Evolutionary conservation across 2,888 invertebrate genomes (phyloP).

Genomic region (Chrysina gloriosa): DNA sequence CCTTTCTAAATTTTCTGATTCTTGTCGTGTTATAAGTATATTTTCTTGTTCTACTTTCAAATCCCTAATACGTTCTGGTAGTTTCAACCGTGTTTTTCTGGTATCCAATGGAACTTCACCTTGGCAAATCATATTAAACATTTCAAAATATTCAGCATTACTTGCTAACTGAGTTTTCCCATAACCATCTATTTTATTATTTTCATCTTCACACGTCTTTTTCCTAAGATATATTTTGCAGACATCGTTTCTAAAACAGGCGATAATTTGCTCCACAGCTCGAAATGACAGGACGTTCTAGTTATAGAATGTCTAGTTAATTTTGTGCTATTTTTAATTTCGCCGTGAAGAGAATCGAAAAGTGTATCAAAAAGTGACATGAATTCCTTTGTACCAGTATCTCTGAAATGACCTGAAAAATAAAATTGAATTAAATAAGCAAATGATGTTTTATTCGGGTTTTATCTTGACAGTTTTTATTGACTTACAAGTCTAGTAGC

Average conservation of each 20-base stretch:
- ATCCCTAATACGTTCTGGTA: slow-evolving; percentile 17
- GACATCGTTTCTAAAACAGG: slow-evolving; percentile 14
- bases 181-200: too few species aligned
- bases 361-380: slow-evolving; percentile 29
- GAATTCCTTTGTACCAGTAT: slow-evolving; percentile 32
- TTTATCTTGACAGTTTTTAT: too few species aligned
- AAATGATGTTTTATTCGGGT: too few species aligned
- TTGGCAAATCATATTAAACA: not conserved
- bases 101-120: not conserved
- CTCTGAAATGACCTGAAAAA: slow-evolving; percentile 13
- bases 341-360: slow-evolving; percentile 35
- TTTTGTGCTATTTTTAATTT: slow-evolving; percentile 3
- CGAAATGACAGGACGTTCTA: slow-evolving; percentile 6
- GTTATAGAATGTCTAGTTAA: slow-evolving; percentile 28
- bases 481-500: too few species aligned
- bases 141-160: slow-evolving; percentile 6
- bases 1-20: not conserved
- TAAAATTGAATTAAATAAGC: too few species aligned
- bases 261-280: slow-evolving; percentile 15
- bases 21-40: not conserved
- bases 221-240: slow-evolving; percentile 1
- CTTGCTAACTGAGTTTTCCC: too few species aligned
- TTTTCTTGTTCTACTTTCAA: not conserved
- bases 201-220: not conserved
- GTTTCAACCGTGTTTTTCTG: not conserved